Conservation (phyloP, 2,113 vertebrate species). For the Hippocampus guttulatus region DNA sequence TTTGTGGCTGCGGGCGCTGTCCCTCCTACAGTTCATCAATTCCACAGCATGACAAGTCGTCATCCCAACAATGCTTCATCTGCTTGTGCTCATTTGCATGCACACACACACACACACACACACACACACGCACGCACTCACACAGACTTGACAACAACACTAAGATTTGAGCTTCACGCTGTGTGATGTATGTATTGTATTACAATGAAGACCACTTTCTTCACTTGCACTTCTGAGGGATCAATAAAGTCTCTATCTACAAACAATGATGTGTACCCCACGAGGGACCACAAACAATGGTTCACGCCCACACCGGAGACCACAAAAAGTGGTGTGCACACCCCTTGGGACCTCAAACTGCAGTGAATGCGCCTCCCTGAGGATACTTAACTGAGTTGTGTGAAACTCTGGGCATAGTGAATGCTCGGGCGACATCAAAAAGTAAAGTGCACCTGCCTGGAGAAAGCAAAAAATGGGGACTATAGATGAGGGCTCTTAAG, state of each 20-base stretch:
- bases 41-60: conserved; percentile 87
- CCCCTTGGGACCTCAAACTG: not conserved
- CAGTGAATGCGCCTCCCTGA: not conserved
- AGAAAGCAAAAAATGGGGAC: too few relatives aligned
- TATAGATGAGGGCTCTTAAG: too few relatives aligned
- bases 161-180: conserved; percentile 16
- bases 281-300: not conserved
- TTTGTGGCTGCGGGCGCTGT: conserved; percentile 62
- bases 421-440: too few relatives aligned
- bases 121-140: conserved; percentile 2
- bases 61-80: conserved; percentile 91
- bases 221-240: not conserved
- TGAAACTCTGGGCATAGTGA: too few relatives aligned
- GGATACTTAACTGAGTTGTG: too few relatives aligned
- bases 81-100: conserved; percentile 76
- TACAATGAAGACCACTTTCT: not conserved
- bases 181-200: conserved; percentile 7
- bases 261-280: not conserved
- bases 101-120: conserved; percentile 20
- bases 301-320: too few relatives aligned
- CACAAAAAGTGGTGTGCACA: not conserved
- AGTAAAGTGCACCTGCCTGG: too few relatives aligned
- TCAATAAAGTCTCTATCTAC: conserved; percentile 1
- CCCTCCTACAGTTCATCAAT: conserved; percentile 99
- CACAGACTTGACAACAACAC: conserved; percentile 5